These are phyloP conservation scores for Peromyscus aztecus DNA, from an alignment of 2,797 vertebrate genomes.

Conservation along the genomic window DNA sequence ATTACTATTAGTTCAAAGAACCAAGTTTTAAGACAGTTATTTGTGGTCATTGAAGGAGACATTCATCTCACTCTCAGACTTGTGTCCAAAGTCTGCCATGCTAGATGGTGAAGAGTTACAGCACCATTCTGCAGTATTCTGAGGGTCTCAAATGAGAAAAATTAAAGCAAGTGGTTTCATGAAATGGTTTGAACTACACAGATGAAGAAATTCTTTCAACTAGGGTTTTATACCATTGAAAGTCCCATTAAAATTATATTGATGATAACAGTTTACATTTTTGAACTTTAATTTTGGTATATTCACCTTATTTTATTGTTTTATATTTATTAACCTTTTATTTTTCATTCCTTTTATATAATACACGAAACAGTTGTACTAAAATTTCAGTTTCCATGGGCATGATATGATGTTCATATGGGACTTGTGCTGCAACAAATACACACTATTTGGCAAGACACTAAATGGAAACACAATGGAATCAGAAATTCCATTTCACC, in stretches of 20 bases:
- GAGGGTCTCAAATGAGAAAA: neutral
- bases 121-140: neutral
- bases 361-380: neutral
- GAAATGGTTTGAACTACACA: neutral
- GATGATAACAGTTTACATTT: neutral
- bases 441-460: neutral
- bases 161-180: neutral
- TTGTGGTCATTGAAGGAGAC: neutral
- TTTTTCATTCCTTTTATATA: conserved; percentile 22
- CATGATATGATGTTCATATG: conserved; percentile 24
- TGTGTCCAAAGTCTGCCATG: neutral
- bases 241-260: conserved; percentile 17
- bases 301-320: neutral
- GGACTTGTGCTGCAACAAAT: neutral
- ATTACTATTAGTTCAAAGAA: conserved; percentile 44
- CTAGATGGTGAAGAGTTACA: neutral
- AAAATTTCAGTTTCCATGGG: conserved; percentile 6
- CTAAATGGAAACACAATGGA: neutral
- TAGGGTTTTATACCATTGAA: neutral
- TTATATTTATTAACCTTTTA: neutral
- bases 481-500: neutral
- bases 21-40: neutral
- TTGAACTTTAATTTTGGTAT: neutral
- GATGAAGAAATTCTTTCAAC: neutral
- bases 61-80: neutral